Evolutionary conservation across 2,888 invertebrate species (phyloP).

Genomic region (Microctonus aethiopoides): DNA sequence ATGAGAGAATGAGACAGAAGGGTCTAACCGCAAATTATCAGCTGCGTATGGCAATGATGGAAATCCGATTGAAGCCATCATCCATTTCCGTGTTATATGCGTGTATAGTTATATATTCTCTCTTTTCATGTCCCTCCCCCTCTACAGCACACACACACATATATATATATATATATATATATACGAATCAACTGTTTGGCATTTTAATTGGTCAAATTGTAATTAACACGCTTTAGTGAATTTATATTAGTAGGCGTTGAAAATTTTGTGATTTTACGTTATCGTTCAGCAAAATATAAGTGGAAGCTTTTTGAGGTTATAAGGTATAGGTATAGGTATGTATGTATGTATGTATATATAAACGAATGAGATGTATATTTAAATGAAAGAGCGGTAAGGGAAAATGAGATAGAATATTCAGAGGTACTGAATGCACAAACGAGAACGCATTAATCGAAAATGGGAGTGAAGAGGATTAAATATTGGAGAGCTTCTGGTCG

Average conservation of each 20-base stretch:
- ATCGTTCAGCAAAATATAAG: conserved; percentile 8
- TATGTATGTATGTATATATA: not conserved
- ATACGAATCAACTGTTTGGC: conserved; percentile 42
- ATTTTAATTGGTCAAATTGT: conserved; percentile 58
- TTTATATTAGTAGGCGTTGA: conserved; percentile 40
- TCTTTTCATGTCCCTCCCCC: not conserved
- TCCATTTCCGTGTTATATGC: conserved; percentile 46
- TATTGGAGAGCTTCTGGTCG: conserved; percentile 37
- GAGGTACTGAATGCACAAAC: conserved; percentile 16
- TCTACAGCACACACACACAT: too few relatives aligned
- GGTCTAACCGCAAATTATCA: conserved; percentile 59
- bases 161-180: too few relatives aligned
- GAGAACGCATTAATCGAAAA: conserved; percentile 6
- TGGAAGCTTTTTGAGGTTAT: too few relatives aligned
- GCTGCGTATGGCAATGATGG: conserved; percentile 58
- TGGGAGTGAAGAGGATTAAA: conserved; percentile 45
- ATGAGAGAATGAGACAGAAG: conserved; percentile 4
- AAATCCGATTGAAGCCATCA: conserved; percentile 59
- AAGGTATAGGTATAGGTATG: not conserved
- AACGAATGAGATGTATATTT: too few relatives aligned
- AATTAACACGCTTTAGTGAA: conserved; percentile 51
- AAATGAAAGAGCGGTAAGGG: not conserved
- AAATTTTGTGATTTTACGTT: conserved; percentile 14
- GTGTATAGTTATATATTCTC: conserved; percentile 30
- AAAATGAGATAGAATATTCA: not conserved